Conservation (phyloP, 2,797 vertebrate species). For the Enteromius thamalakanensis region DNA sequence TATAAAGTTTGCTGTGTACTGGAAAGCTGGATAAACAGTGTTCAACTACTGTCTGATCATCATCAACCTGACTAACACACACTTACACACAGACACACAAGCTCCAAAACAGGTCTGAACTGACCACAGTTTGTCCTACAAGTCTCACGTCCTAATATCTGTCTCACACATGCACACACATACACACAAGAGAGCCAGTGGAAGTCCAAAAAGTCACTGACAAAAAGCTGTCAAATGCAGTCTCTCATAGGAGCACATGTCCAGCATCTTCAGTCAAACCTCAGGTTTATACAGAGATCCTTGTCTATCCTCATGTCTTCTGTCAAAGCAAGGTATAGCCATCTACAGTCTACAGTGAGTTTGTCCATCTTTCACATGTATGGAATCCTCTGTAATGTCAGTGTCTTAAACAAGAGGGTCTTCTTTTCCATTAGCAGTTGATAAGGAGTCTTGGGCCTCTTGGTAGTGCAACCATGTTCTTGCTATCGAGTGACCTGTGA, state of each 20-base stretch:
- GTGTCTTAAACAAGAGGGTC: conserved; percentile 63
- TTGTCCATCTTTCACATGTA: conserved; percentile 27
- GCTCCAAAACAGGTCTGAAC: not conserved
- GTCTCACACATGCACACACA: conserved; percentile 31
- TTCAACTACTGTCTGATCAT: conserved; percentile 54
- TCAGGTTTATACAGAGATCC: conserved; percentile 10
- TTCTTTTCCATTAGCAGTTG: conserved; percentile 66
- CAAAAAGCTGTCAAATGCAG: conserved; percentile 13
- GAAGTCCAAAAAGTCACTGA: conserved; percentile 54
- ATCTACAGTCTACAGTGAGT: conserved; percentile 10
- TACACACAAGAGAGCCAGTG: conserved; percentile 46
- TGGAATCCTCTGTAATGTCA: conserved; percentile 22
- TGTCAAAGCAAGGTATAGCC: conserved; percentile 12
- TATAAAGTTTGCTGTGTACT: conserved; percentile 55
- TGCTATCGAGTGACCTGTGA: conserved; percentile 94
- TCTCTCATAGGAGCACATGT: conserved; percentile 47
- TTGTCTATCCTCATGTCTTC: conserved; percentile 14
- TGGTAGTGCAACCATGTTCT: conserved; percentile 66
- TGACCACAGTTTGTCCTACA: conserved; percentile 18
- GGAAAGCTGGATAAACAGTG: conserved; percentile 35
- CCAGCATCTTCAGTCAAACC: conserved; percentile 10
- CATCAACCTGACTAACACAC: conserved; percentile 51
- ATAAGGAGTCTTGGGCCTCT: conserved; percentile 64
- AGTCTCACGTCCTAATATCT: not conserved
- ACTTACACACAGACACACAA: conserved; percentile 6